phyloP scores from a whole-genome alignment of 53 echinoderm and acorn worm species.

The Patiria pectinifera region DNA sequence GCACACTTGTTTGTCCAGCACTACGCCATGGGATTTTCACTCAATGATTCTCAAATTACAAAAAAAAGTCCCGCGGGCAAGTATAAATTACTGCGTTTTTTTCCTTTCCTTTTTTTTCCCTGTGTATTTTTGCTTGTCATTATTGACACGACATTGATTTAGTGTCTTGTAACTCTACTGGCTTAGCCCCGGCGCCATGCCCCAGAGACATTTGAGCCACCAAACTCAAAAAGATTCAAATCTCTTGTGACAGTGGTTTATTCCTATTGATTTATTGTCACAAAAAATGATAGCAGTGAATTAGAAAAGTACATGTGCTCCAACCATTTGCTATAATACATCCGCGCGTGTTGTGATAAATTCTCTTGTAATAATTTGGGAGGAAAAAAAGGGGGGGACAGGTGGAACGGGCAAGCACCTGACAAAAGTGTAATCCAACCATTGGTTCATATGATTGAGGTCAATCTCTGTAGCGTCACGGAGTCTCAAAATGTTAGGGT shows the following conservation, averaged over 20 bases:
- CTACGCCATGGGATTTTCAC: neutral
- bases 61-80: neutral
- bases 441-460: neutral
- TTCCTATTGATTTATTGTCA: slow-evolving; percentile 55
- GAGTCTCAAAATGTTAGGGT: neutral
- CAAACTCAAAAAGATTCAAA: neutral
- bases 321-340: neutral
- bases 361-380: neutral
- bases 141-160: slow-evolving; percentile 52
- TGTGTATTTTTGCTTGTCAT: slow-evolving; percentile 7
- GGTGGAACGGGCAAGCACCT: neutral
- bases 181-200: slow-evolving; percentile 38
- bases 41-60: slow-evolving; percentile 31
- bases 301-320: slow-evolving; percentile 27
- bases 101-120: neutral
- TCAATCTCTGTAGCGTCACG: neutral
- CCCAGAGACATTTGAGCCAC: neutral
- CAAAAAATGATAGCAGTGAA: slow-evolving; percentile 30
- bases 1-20: slow-evolving; percentile 35
- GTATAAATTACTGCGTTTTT: neutral
- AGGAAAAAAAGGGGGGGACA: neutral
- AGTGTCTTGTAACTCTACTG: slow-evolving; percentile 23
- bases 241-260: slow-evolving; percentile 36
- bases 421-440: neutral
- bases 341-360: neutral